phyloP scores from a whole-genome alignment of 2,113 vertebrate species.

The Oncorhynchus clarkii region DNA sequence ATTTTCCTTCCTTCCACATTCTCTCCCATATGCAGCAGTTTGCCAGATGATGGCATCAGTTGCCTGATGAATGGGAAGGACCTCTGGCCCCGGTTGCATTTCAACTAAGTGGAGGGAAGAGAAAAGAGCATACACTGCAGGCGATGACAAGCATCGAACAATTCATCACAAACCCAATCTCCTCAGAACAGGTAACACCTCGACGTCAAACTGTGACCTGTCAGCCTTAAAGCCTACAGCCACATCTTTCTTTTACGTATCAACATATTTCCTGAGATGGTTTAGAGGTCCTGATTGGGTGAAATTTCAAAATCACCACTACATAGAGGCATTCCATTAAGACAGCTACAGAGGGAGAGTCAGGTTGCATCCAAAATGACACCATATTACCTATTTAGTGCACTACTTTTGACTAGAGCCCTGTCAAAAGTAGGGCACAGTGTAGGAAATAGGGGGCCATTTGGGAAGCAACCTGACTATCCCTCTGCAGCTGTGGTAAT shows the following conservation, averaged over 20 bases:
- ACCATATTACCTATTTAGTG: too few relatives aligned
- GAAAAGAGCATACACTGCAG: slow-evolving; percentile 35
- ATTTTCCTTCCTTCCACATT: slow-evolving; percentile 62
- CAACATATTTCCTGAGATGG: background rate
- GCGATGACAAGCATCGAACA: slow-evolving; percentile 20
- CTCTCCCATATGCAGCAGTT: slow-evolving; percentile 63
- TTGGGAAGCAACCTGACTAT: too few relatives aligned
- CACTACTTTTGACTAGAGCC: too few relatives aligned
- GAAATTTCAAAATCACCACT: background rate
- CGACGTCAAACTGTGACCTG: too few relatives aligned
- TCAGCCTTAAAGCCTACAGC: too few relatives aligned
- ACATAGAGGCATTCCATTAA: slow-evolving; percentile 43
- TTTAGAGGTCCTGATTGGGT: background rate
- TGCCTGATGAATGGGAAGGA: slow-evolving; percentile 61
- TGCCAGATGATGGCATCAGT: slow-evolving; percentile 43
- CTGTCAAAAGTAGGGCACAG: too few relatives aligned
- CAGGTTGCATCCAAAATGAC: too few relatives aligned
- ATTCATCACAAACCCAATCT: slow-evolving; percentile 29
- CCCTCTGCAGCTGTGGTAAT: slow-evolving; percentile 24
- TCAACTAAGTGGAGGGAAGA: slow-evolving; percentile 44
- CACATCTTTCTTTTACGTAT: background rate
- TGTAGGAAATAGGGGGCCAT: too few relatives aligned
- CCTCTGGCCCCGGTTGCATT: slow-evolving; percentile 53
- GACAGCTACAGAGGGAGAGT: slow-evolving; percentile 1
- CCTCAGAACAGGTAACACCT: background rate